Percentiles rank a stretch among this genome's conserved stretches.
Conservation (phyloP, 2,113 vertebrate genomes). For the Alces alces region DNA sequence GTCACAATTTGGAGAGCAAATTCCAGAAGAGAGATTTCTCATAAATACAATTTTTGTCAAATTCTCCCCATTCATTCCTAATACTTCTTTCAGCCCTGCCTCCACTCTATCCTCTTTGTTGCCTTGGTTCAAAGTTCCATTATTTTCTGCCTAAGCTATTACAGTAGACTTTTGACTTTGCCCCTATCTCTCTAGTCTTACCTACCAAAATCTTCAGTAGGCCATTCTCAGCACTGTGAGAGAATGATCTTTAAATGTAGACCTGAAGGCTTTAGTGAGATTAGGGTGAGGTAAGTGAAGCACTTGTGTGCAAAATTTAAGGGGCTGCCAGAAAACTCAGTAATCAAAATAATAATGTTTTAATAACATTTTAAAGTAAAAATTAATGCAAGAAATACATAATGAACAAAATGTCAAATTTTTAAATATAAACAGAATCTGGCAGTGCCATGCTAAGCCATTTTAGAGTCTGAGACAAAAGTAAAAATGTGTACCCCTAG, state of each 20-base stretch:
- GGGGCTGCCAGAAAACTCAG: background rate
- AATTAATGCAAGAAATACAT: background rate
- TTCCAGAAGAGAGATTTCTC: background rate
- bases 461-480: background rate
- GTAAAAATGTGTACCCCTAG: background rate
- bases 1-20: background rate
- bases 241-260: background rate
- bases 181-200: background rate
- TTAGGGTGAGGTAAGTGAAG: background rate
- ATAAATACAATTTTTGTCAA: background rate
- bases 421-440: constrained; percentile 11
- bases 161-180: background rate
- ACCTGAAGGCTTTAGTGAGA: background rate
- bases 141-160: background rate
- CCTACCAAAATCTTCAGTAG: background rate
- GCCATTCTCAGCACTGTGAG: background rate
- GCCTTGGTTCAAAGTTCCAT: background rate
- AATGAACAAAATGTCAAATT: background rate
- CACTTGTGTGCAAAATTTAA: background rate
- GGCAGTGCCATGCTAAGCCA: background rate
- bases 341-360: background rate
- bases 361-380: background rate
- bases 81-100: background rate
- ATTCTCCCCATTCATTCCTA: background rate
- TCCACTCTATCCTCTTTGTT: background rate